phyloP scores from a whole-genome alignment of 2,888 invertebrate species.

The Cantharis lateralis region DNA sequence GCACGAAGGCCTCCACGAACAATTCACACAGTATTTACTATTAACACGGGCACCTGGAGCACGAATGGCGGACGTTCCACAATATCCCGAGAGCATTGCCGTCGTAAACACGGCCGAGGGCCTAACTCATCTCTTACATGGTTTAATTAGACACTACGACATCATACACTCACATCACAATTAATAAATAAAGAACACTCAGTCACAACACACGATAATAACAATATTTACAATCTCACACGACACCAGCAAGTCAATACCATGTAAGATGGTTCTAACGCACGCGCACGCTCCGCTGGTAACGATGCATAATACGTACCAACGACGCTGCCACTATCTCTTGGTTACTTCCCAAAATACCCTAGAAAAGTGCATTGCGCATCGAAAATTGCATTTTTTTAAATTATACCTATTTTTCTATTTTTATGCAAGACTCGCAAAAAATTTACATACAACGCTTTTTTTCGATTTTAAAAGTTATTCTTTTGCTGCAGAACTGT shows the following conservation, averaged over 20 bases:
- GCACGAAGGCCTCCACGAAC: conserved; percentile 59
- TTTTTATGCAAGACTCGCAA: neutral
- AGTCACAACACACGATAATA: conserved; percentile 62
- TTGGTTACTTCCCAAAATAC: conserved; percentile 13
- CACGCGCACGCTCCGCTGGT: conserved; percentile 62
- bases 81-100: conserved; percentile 65
- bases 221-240: conserved; percentile 70
- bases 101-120: conserved; percentile 22
- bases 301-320: conserved; percentile 59
- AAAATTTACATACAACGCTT: neutral
- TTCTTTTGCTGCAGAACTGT: neutral
- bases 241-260: conserved; percentile 70
- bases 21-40: conserved; percentile 54
- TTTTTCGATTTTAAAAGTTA: neutral
- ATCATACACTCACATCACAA: conserved; percentile 52
- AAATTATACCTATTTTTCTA: neutral
- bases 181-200: conserved; percentile 60
- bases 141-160: conserved; percentile 43
- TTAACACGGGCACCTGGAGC: conserved; percentile 65
- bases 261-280: conserved; percentile 73
- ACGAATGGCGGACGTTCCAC: conserved; percentile 76
- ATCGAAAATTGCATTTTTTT: neutral
- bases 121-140: conserved; percentile 25
- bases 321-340: conserved; percentile 28
- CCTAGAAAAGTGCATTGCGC: conserved; percentile 8